A percentile compares a stretch with the other conserved stretches of the same genome.
These are phyloP conservation scores for Calameuta filiformis DNA, from an alignment of 2,888 invertebrate genomes.

Conservation along the genomic window DNA sequence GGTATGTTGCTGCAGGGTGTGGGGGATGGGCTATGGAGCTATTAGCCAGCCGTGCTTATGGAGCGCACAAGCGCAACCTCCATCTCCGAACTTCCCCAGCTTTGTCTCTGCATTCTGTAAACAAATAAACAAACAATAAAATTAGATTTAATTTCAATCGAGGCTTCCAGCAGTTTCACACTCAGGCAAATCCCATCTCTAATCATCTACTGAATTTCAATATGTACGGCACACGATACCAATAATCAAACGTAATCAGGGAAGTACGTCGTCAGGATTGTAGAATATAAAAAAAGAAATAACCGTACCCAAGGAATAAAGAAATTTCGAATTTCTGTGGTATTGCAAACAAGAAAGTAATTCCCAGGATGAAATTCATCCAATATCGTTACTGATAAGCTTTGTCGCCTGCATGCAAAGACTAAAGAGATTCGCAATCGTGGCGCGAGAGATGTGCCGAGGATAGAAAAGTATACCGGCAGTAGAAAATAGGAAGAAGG, in stretches of 20 bases:
- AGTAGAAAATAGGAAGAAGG: slow-evolving; percentile 14
- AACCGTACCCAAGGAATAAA: neutral
- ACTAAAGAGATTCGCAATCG: neutral
- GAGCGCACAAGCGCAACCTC: slow-evolving; percentile 64
- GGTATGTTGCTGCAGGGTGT: slow-evolving; percentile 60
- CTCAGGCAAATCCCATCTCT: too few species aligned
- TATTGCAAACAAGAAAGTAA: neutral
- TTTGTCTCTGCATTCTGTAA: slow-evolving; percentile 60
- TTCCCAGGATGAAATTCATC: slow-evolving; percentile 9
- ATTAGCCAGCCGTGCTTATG: slow-evolving; percentile 63
- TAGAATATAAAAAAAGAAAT: neutral
- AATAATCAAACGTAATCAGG: neutral
- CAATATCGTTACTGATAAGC: slow-evolving; percentile 15
- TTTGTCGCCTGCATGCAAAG: slow-evolving; percentile 15
- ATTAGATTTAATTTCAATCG: neutral
- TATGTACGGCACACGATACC: neutral
- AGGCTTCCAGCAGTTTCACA: neutral
- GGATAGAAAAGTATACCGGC: slow-evolving; percentile 5
- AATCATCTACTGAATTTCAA: neutral
- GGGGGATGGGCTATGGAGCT: slow-evolving; percentile 57
- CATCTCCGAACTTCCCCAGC: slow-evolving; percentile 58
- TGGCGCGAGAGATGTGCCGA: neutral
- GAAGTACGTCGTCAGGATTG: neutral
- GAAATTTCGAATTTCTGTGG: neutral
- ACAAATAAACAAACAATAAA: slow-evolving; percentile 16